Conservation (phyloP, 1,140 invertebrate genomes). For the Streblospio benedicti region DNA sequence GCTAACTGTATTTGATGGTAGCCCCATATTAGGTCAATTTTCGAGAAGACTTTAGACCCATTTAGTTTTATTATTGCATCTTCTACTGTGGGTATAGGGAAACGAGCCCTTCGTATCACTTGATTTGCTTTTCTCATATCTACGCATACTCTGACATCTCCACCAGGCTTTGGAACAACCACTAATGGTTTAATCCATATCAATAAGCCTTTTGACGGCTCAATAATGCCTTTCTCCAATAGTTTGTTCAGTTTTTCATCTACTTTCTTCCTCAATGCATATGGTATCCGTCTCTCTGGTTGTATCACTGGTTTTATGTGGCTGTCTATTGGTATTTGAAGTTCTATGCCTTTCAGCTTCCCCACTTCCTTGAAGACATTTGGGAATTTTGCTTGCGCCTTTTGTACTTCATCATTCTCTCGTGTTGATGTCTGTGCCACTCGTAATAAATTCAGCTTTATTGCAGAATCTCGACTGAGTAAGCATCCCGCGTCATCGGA, state of each 20-base stretch:
- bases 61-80: conserved; percentile 7
- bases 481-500: no score
- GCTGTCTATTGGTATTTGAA: conserved; percentile 26
- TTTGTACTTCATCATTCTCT: no score
- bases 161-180: conserved; percentile 2
- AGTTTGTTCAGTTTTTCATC: conserved; percentile 5
- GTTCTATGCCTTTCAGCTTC: conserved; percentile 19
- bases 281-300: conserved; percentile 12
- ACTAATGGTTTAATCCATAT: conserved; percentile 12
- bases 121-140: conserved; percentile 12
- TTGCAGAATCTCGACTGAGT: no score
- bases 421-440: no score
- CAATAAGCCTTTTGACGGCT: conserved; percentile 1
- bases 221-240: conserved; percentile 9
- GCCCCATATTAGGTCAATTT: conserved; percentile 20
- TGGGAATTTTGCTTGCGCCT: no score
- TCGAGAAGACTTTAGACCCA: conserved; percentile 10
- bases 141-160: conserved; percentile 9
- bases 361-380: no score
- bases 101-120: conserved; percentile 6
- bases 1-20: conserved; percentile 23
- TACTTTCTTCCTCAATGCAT: not conserved
- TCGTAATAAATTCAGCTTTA: no score
- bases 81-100: conserved; percentile 14
- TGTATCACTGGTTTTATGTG: conserved; percentile 20